Evolutionary conservation across 2,797 vertebrate species (phyloP).

Genomic region (Trematomus bernacchii): DNA sequence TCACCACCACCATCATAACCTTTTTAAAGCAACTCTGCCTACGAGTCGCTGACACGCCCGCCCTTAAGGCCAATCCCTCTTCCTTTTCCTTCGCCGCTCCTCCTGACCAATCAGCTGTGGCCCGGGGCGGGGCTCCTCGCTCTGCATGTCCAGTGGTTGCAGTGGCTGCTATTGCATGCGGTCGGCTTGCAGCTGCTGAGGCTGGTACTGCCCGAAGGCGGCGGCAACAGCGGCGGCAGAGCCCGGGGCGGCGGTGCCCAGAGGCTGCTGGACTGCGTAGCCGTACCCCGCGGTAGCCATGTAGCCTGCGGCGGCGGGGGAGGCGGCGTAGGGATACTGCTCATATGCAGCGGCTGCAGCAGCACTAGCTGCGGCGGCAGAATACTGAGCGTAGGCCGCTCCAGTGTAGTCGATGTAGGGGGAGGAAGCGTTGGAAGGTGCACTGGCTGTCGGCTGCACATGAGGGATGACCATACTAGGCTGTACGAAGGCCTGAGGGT

Average conservation of each 20-base stretch:
- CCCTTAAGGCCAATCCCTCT: constrained; percentile 63
- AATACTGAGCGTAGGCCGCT: constrained; percentile 95
- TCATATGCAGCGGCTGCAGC: constrained; percentile 93
- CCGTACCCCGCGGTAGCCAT: constrained; percentile 93
- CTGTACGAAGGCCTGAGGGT: constrained; percentile 98
- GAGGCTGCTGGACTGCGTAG: constrained; percentile 94
- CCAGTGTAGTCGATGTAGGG: constrained; percentile 99
- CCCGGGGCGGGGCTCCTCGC: constrained; percentile 47
- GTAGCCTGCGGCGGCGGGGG: constrained; percentile 92
- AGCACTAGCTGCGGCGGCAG: constrained; percentile 86
- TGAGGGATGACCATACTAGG: constrained; percentile 97
- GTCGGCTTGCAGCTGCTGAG: constrained; percentile 97
- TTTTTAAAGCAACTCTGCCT: constrained; percentile 74
- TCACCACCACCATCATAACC: constrained; percentile 64
- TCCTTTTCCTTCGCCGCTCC: constrained; percentile 58
- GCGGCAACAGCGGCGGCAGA: constrained; percentile 87
- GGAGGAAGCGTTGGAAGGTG: constrained; percentile 89
- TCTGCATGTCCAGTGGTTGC: constrained; percentile 72
- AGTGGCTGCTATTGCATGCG: constrained; percentile 94
- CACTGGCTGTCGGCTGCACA: constrained; percentile 89
- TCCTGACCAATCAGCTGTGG: constrained; percentile 66
- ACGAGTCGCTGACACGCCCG: constrained; percentile 56
- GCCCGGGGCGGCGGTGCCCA: constrained; percentile 89
- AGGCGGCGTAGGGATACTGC: constrained; percentile 96
- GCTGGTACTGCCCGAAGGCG: constrained; percentile 92